Percentiles rank a stretch among this genome's conserved stretches.
Evolutionary conservation across 2,888 invertebrate species (phyloP).

Genomic region (Bibio marci): DNA sequence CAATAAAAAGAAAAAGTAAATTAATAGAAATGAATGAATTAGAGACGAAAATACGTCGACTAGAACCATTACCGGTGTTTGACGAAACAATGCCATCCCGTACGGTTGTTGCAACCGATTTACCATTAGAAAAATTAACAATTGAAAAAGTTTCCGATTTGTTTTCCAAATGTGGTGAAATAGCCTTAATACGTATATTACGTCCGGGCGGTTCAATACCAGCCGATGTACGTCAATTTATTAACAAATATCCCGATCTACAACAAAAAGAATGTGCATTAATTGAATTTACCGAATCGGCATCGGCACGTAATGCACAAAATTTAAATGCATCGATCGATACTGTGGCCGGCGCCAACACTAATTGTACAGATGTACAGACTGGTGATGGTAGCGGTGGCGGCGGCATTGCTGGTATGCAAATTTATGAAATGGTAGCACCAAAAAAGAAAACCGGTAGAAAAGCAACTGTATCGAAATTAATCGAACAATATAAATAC

Average conservation of each 20-base stretch:
- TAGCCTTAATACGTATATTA: constrained; percentile 72
- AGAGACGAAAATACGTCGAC: constrained; percentile 74
- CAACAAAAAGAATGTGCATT: constrained; percentile 75
- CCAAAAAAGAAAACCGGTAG: constrained; percentile 55
- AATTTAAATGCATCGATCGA: constrained; percentile 40
- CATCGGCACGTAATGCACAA: constrained; percentile 66
- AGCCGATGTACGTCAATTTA: constrained; percentile 77
- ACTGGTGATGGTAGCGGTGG: too few relatives aligned
- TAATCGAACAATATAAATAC: constrained; percentile 44
- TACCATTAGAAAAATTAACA: constrained; percentile 69
- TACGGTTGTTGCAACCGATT: constrained; percentile 72
- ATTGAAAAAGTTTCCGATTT: constrained; percentile 85
- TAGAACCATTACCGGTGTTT: constrained; percentile 70
- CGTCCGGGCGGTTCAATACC: constrained; percentile 81
- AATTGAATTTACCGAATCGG: constrained; percentile 79
- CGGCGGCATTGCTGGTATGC: constrained; percentile 28
- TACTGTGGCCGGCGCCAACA: constrained; percentile 18
- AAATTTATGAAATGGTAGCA: constrained; percentile 63
- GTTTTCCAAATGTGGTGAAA: constrained; percentile 77
- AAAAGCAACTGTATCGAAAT: constrained; percentile 41
- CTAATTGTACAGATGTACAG: too few relatives aligned
- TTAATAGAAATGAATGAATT: constrained; percentile 78
- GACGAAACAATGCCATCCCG: constrained; percentile 87
- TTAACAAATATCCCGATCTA: constrained; percentile 78
- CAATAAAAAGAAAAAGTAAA: constrained; percentile 55